Percentiles rank a stretch among this genome's conserved stretches.
phyloP scores from a whole-genome alignment of 2,888 invertebrate genomes.

The Brenthis ino region DNA sequence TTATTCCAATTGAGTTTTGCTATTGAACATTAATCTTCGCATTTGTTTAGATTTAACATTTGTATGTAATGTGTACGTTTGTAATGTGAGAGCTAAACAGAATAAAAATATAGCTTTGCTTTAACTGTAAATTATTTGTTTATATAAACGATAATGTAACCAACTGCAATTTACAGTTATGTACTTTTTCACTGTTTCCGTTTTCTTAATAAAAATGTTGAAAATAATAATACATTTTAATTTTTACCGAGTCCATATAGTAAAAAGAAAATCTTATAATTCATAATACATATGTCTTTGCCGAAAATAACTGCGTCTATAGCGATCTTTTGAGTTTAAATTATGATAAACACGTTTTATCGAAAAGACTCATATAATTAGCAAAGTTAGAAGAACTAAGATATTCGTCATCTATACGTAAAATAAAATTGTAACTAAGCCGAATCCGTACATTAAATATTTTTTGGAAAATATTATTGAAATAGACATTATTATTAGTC shows the following conservation, averaged over 20 bases:
- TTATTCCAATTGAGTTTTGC: no score
- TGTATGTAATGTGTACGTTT: conserved; percentile 28
- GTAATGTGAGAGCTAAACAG: conserved; percentile 51
- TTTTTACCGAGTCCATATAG: not conserved
- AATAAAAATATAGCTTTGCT: conserved; percentile 64
- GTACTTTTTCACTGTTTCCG: conserved; percentile 83
- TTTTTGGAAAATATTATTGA: no score
- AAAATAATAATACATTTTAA: conserved; percentile 48
- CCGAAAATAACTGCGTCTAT: not conserved
- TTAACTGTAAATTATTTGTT: conserved; percentile 76
- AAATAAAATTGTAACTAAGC: no score
- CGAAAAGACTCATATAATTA: no score
- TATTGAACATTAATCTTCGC: conserved; percentile 1
- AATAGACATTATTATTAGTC: no score
- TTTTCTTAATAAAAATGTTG: conserved; percentile 82
- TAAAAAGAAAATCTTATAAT: not conserved
- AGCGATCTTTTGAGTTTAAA: no score
- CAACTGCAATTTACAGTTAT: conserved; percentile 80
- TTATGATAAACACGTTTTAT: no score
- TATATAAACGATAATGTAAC: conserved; percentile 74
- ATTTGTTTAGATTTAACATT: conserved; percentile 19
- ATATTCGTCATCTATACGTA: no score
- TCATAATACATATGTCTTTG: no score
- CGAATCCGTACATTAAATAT: no score
- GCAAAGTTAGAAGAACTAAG: no score